These are phyloP conservation scores for Neuroterus valhalla DNA, from an alignment of 1,140 invertebrate species.

Conservation along the genomic window DNA sequence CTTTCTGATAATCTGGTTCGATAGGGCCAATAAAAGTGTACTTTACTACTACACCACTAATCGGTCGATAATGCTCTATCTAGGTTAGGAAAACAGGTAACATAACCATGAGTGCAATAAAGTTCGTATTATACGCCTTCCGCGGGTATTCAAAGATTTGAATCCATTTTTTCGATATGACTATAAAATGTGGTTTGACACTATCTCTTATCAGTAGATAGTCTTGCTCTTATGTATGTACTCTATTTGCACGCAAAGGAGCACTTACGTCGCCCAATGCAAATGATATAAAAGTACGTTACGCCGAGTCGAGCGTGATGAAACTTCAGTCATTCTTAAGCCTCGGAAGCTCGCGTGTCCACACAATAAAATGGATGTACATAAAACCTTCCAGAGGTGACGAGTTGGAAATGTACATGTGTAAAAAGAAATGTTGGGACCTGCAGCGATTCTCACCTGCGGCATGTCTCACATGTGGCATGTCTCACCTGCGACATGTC, in stretches of 20 bases:
- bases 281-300: conserved; percentile 28
- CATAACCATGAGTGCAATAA: background rate
- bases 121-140: background rate
- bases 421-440: background rate
- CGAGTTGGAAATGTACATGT: background rate
- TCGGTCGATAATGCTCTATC: background rate
- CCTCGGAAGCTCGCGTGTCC: conserved; percentile 18
- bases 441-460: no score
- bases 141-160: conserved; percentile 1
- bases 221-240: background rate
- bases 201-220: background rate
- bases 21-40: conserved; percentile 1
- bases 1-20: background rate
- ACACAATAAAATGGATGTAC: background rate
- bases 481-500: no score
- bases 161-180: conserved; percentile 13
- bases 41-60: background rate
- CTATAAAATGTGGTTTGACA: conserved; percentile 22
- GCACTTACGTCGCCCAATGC: conserved; percentile 18
- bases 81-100: background rate
- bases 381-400: conserved; percentile 16
- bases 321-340: conserved; percentile 22
- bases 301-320: background rate
- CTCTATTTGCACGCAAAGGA: conserved; percentile 8
- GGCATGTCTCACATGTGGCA: no score